These are phyloP conservation scores for Lycia hirtaria DNA, from an alignment of 2,888 invertebrate species.

Conservation along the genomic window DNA sequence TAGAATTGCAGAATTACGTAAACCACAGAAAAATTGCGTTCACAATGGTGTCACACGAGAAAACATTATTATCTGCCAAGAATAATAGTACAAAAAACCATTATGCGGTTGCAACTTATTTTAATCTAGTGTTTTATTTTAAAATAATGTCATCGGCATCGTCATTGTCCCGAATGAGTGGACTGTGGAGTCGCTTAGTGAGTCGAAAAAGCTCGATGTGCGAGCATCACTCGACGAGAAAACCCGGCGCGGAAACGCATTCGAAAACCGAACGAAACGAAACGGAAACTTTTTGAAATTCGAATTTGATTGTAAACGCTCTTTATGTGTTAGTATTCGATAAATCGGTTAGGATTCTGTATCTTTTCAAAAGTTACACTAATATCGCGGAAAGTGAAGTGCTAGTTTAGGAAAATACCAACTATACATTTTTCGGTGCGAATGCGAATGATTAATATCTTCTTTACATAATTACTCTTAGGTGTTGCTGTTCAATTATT, in stretches of 20 bases:
- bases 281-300: neutral
- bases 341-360: too few species aligned
- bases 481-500: too few species aligned
- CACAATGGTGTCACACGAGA: neutral
- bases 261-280: constrained; percentile 21
- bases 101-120: constrained; percentile 35
- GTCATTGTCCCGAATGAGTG: constrained; percentile 38
- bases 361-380: too few species aligned
- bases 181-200: constrained; percentile 35
- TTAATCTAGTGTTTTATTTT: constrained; percentile 37
- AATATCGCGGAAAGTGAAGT: too few species aligned
- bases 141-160: constrained; percentile 42
- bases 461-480: too few species aligned
- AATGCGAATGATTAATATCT: too few species aligned
- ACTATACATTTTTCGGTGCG: too few species aligned
- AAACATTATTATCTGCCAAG: constrained; percentile 13
- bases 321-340: too few species aligned
- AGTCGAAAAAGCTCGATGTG: constrained; percentile 24
- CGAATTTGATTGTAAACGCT: too few species aligned
- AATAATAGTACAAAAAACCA: constrained; percentile 8
- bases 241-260: constrained; percentile 14
- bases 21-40: neutral
- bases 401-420: too few species aligned
- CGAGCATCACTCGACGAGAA: constrained; percentile 27
- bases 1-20: neutral